Conservation (phyloP, 2,113 vertebrate genomes). For the Tragelaphus buxtoni region DNA sequence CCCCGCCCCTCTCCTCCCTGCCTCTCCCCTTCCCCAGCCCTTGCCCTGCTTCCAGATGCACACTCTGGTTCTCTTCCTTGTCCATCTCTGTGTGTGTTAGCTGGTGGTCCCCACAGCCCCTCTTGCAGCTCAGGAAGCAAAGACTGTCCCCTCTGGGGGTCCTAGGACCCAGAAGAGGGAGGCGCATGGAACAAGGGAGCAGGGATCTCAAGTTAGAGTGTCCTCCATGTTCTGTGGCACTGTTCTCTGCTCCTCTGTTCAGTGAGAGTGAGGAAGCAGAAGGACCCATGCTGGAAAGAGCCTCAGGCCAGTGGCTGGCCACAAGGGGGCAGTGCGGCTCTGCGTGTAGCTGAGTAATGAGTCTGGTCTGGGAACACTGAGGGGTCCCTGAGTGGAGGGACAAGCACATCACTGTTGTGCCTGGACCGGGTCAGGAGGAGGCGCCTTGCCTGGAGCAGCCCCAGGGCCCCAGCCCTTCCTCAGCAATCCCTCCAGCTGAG, state of each 20-base stretch:
- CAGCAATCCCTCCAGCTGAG: neutral
- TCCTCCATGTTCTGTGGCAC: fast-evolving
- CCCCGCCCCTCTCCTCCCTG: too few relatives aligned
- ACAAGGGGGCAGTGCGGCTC: neutral
- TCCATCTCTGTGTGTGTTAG: neutral
- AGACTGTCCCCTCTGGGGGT: neutral
- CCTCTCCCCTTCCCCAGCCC: too few relatives aligned
- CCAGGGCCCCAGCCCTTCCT: neutral
- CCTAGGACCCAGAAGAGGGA: neutral
- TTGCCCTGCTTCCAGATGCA: neutral
- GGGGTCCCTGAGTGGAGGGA: neutral
- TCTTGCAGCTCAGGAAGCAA: neutral
- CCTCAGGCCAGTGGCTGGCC: neutral
- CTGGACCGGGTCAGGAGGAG: neutral
- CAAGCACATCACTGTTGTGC: fast-evolving
- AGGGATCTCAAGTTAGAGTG: neutral
- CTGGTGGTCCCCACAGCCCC: neutral
- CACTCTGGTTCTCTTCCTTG: neutral
- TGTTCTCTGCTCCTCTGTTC: neutral
- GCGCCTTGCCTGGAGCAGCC: neutral
- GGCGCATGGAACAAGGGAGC: fast-evolving
- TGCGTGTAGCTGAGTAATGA: fast-evolving
- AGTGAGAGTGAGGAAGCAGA: neutral
- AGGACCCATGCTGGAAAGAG: too few relatives aligned
- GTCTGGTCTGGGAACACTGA: neutral